These are phyloP conservation scores for Zosterops lateralis DNA, from an alignment of 2,113 vertebrate genomes.

Conservation along the genomic window DNA sequence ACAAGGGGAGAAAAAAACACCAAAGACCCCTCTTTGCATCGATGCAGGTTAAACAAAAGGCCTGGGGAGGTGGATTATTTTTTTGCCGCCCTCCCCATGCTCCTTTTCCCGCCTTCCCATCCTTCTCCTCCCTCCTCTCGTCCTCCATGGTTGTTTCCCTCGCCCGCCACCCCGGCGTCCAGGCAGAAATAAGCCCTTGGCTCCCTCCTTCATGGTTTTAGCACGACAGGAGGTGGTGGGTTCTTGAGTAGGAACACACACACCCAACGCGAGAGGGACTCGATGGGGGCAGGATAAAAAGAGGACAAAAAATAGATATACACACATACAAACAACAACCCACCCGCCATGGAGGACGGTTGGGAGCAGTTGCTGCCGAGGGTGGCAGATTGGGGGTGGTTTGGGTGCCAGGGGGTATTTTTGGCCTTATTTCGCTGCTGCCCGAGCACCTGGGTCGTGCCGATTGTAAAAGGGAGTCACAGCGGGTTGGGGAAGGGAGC, in stretches of 20 bases:
- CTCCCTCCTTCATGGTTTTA: slow-evolving; percentile 40
- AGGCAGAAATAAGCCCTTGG: slow-evolving; percentile 21
- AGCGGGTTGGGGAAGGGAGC: background rate
- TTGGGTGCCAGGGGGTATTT: slow-evolving; percentile 17
- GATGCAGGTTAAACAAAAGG: slow-evolving; percentile 41
- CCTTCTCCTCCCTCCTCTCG: background rate
- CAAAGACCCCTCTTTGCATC: slow-evolving; percentile 5
- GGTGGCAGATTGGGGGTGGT: background rate
- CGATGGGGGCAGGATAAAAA: background rate
- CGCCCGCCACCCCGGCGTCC: background rate
- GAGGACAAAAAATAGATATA: background rate
- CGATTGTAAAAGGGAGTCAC: background rate
- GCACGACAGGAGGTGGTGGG: slow-evolving; percentile 3
- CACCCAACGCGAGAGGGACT: background rate
- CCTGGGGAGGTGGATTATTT: background rate
- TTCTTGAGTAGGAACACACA: slow-evolving; percentile 28
- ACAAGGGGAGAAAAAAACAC: background rate
- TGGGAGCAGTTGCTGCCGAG: background rate
- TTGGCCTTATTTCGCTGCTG: background rate
- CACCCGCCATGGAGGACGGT: background rate
- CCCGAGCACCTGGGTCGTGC: slow-evolving; percentile 10
- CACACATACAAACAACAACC: background rate
- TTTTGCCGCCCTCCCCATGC: background rate
- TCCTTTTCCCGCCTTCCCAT: background rate
- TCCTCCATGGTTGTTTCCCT: background rate